A percentile compares a stretch with the other conserved stretches of the same genome.
These are phyloP conservation scores for Apocrypta bakeri DNA, from an alignment of 1,140 invertebrate species.

Conservation along the genomic window DNA sequence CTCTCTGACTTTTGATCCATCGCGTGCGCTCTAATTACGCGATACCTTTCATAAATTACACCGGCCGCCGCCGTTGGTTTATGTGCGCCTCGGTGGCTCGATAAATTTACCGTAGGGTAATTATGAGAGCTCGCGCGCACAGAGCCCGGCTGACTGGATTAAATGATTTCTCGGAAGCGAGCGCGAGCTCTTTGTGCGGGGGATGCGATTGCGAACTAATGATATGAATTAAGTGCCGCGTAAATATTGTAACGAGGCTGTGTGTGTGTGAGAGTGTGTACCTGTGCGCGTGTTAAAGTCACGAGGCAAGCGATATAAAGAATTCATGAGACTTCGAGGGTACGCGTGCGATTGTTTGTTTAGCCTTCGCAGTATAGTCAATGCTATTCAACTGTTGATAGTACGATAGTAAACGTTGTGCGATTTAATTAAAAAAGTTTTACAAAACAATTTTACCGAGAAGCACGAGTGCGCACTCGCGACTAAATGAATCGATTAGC, in stretches of 20 bases:
- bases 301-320: not conserved
- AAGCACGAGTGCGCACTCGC: too few relatives aligned
- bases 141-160: constrained; percentile 1
- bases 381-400: too few relatives aligned
- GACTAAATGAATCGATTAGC: too few relatives aligned
- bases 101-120: constrained; percentile 40
- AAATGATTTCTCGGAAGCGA: constrained; percentile 44
- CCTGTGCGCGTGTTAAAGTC: not conserved
- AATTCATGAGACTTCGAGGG: not conserved
- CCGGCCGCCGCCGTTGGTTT: constrained; percentile 9
- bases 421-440: too few relatives aligned
- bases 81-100: constrained; percentile 3
- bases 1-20: constrained; percentile 44
- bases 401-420: too few relatives aligned
- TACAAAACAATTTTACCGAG: too few relatives aligned
- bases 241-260: constrained; percentile 12
- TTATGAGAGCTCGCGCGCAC: constrained; percentile 31
- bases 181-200: constrained; percentile 1
- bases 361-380: too few relatives aligned
- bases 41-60: constrained; percentile 46
- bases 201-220: constrained; percentile 13
- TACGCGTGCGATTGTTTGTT: too few relatives aligned
- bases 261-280: not conserved
- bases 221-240: constrained; percentile 20
- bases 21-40: constrained; percentile 48